Evolutionary conservation across 2,797 vertebrate species (phyloP).

Genomic region (Syndactyla subalaris): DNA sequence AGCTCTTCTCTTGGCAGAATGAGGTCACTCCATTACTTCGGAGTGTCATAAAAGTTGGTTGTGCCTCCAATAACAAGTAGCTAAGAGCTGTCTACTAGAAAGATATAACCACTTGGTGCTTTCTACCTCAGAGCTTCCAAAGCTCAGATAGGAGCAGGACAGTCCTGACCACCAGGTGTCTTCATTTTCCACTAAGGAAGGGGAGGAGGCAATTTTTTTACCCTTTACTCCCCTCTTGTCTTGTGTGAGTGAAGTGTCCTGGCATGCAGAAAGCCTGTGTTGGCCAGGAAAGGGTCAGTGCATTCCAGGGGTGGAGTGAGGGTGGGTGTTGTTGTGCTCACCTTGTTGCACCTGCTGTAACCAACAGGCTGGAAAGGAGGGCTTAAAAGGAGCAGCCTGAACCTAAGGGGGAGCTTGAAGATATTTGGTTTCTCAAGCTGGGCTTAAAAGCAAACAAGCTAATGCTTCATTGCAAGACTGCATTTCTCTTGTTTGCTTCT

Average conservation of each 20-base stretch:
- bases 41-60: neutral
- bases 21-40: neutral
- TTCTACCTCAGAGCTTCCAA: neutral
- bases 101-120: neutral
- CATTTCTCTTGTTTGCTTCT: neutral
- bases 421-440: neutral
- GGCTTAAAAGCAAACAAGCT: neutral
- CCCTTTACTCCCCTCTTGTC: neutral
- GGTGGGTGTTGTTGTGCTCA: neutral
- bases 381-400: neutral
- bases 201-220: neutral
- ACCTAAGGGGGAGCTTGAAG: accelerated
- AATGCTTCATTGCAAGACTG: neutral
- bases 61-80: neutral
- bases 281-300: neutral
- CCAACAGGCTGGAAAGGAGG: neutral
- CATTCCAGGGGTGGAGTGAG: neutral
- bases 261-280: neutral
- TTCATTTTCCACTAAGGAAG: neutral
- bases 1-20: neutral
- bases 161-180: neutral
- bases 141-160: neutral
- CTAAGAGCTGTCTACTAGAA: neutral
- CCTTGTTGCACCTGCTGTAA: neutral
- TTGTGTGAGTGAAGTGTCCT: neutral